Conservation (phyloP, 2,888 invertebrate species). For the Xiphydria camelus region DNA sequence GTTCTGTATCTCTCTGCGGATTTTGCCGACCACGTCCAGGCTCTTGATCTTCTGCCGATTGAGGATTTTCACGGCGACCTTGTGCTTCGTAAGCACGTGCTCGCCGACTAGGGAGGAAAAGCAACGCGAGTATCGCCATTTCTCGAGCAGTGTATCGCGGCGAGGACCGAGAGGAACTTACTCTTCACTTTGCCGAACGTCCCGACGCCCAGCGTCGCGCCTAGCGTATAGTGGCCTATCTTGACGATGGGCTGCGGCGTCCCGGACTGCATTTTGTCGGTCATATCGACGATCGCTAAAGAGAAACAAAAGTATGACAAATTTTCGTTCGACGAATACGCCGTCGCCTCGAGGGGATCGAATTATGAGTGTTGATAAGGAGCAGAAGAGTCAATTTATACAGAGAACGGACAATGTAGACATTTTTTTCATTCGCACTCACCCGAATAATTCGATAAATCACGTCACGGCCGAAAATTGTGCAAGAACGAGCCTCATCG, state of each 20-base stretch:
- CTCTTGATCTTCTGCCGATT: conserved; percentile 99
- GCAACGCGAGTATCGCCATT: background rate
- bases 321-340: too few relatives aligned
- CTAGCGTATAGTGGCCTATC: conserved; percentile 97
- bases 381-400: too few relatives aligned
- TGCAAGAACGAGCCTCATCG: too few relatives aligned
- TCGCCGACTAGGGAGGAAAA: conserved; percentile 72
- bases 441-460: too few relatives aligned
- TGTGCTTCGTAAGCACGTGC: conserved; percentile 96
- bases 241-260: conserved; percentile 79
- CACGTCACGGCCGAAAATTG: too few relatives aligned
- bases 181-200: conserved; percentile 99
- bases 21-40: conserved; percentile 98
- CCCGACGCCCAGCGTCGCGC: conserved; percentile 92
- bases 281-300: conserved; percentile 33
- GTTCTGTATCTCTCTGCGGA: conserved; percentile 97
- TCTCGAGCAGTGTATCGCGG: too few relatives aligned
- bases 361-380: too few relatives aligned
- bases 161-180: conserved; percentile 57
- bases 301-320: too few relatives aligned
- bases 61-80: conserved; percentile 97
- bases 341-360: too few relatives aligned
- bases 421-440: too few relatives aligned
- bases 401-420: too few relatives aligned
- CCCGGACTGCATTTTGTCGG: conserved; percentile 42